Conservation (phyloP, 2,113 vertebrate species). For the Dasyornis broadbenti region DNA sequence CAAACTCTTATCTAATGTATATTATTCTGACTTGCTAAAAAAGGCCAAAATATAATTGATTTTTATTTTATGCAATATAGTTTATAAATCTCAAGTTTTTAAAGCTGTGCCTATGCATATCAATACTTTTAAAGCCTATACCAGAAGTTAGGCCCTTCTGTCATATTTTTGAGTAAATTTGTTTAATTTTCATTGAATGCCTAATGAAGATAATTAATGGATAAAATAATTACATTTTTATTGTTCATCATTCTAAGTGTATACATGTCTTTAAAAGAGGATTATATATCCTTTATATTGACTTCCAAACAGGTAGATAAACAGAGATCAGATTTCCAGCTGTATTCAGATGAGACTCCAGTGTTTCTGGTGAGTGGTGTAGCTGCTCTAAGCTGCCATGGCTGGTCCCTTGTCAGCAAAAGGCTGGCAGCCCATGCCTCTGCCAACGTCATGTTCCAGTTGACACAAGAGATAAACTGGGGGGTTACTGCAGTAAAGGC, state of each 20-base stretch:
- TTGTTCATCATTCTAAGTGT: background rate
- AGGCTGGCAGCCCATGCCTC: background rate
- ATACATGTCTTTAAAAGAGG: background rate
- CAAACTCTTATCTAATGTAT: background rate
- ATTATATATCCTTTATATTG: background rate
- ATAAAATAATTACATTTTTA: background rate
- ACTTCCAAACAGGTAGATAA: background rate
- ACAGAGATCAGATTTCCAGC: background rate
- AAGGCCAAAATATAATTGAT: background rate
- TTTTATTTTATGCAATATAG: background rate
- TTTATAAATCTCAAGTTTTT: background rate
- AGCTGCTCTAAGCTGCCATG: background rate
- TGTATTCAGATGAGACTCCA: background rate
- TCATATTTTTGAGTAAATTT: background rate
- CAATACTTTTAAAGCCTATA: background rate
- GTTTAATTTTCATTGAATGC: background rate
- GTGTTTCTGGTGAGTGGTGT: background rate
- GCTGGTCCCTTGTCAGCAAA: background rate
- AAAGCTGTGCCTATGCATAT: background rate
- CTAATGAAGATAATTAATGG: background rate
- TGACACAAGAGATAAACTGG: background rate
- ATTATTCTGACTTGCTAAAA: background rate
- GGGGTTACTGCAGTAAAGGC: background rate
- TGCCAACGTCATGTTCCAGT: background rate
- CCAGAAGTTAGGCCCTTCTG: background rate